phyloP scores from a whole-genome alignment of 2,888 invertebrate species.

The Nasonovia ribisnigri region DNA sequence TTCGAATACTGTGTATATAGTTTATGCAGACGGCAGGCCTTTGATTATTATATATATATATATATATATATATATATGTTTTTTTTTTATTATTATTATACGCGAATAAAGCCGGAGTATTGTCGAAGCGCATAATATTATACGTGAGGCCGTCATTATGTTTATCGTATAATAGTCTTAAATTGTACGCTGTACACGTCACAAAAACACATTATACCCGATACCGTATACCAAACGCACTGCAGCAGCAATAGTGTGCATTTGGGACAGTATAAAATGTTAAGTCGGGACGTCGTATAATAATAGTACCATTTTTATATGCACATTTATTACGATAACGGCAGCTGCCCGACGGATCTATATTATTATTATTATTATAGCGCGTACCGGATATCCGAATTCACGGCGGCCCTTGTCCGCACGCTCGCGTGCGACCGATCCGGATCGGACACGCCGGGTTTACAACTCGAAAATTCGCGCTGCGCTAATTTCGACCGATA shows the following conservation, averaged over 20 bases:
- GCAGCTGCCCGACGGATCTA: neutral
- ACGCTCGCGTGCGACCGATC: neutral
- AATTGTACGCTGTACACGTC: neutral
- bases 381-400: neutral
- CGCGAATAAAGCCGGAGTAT: neutral
- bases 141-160: neutral
- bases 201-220: neutral
- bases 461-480: neutral
- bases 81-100: neutral
- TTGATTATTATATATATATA: neutral
- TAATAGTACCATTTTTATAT: neutral
- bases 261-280: neutral
- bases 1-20: neutral
- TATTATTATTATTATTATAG: neutral
- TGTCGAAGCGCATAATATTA: neutral
- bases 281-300: neutral
- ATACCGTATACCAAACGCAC: neutral
- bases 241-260: neutral
- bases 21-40: neutral
- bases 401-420: neutral
- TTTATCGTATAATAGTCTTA: neutral
- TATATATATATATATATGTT: no score
- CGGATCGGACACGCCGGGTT: neutral
- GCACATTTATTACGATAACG: neutral
- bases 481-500: neutral